Base-by-base conservation (phyloP, 2,888 invertebrate genomes). In the Slavum lentiscoides region DNA sequence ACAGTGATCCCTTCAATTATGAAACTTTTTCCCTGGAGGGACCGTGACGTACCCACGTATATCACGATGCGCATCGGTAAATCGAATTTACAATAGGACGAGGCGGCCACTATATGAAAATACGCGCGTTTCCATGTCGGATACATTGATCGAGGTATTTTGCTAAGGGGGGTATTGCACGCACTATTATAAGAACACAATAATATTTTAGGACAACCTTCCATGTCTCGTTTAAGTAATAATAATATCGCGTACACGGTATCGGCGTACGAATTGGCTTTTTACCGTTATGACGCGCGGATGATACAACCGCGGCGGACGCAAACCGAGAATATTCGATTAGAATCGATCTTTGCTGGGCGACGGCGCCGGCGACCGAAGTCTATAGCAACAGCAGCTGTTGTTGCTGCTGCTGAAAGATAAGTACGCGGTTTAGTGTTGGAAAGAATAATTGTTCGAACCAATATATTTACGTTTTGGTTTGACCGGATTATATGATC, bases 201-300 rank as follows among this genome's bases (percentile, higher is more conserved):
- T 61, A 73, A 61, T 43, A 19, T 61, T 73, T 19, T 11, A 59
- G 11, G 15, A 59, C 39, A 43, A 19, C 58, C 8, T 21, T 43
- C 4, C 30, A 61, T n/a, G 30, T 53, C 15, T n/a, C 53, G 23
- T 53, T n/a, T 49, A 30, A 62, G n/a, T n/a, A n/a, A n/a, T n/a
- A n/a, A n/a, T n/a, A 30, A n/a, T 17, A 0, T 6, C 43, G 7
- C 17, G 23, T 49, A 23, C 59, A 15, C 72, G 19, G n/a, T n/a
- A 15, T 39, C 21, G 21, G 61, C 49, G 62, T 74, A 64, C 62
- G n/a, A 74, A 53, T 74, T 53, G 62, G 13, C 53, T 53, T 74
- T 74, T 74, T 53, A 74, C 37, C 37, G n/a, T 59, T 72, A 6
- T 43, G 5, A 39, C 39, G 66, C n/a, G 66, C 11, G 39, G 5